Conservation (phyloP, 2,113 vertebrate species). For the Tympanuchus pallidicinctus region DNA sequence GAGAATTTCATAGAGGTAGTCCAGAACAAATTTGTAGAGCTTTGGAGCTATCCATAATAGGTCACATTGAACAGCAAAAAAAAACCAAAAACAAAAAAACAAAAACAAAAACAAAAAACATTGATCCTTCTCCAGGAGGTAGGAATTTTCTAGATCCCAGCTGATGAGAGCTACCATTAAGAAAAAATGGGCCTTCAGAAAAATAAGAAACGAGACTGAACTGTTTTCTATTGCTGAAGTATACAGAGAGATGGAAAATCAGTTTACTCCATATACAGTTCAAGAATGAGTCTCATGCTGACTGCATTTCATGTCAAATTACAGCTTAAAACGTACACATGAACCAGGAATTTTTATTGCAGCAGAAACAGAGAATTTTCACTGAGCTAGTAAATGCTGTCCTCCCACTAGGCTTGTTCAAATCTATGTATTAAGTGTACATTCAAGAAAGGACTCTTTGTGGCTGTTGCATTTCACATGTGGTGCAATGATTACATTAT, state of each 20-base stretch:
- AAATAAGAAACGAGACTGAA: not conserved
- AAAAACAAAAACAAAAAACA: too few species aligned
- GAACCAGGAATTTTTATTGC: not conserved
- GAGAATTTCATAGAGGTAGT: not conserved
- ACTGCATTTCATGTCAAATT: not conserved
- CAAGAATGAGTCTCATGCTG: not conserved
- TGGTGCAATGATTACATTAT: not conserved
- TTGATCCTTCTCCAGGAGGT: not conserved
- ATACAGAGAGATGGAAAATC: not conserved
- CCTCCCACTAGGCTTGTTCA: not conserved
- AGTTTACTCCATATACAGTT: not conserved
- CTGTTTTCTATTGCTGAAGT: not conserved
- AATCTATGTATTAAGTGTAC: not conserved
- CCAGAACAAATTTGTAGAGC: not conserved
- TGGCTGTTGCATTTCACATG: not conserved
- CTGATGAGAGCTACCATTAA: not conserved
- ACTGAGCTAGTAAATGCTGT: not conserved
- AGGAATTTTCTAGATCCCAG: not conserved
- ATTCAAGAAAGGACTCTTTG: not conserved
- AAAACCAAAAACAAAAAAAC: not conserved
- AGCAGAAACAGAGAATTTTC: not conserved
- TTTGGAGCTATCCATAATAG: not conserved
- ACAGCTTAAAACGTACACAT: not conserved
- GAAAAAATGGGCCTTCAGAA: not conserved
- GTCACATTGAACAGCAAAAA: not conserved